Evolutionary conservation across 2,888 invertebrate genomes (phyloP), one percentile per base, ranked within the genome.

Genomic region (Catocala sponsa): DNA sequence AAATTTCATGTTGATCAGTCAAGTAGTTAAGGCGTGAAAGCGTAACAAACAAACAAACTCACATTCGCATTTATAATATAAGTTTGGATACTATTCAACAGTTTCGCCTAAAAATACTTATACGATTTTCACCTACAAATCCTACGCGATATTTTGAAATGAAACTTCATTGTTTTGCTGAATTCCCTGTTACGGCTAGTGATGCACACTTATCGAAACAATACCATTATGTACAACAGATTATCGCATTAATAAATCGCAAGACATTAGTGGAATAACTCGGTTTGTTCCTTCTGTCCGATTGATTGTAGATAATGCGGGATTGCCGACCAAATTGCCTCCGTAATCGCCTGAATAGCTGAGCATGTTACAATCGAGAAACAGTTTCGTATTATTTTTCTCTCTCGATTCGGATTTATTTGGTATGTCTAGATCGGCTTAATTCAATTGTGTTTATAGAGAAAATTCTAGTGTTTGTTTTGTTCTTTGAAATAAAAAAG

Each of bases 271-370:
- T 51, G 71, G 80, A 88, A 88, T 86, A 89, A 87, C 85, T 90
- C 83, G 73, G 85, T 74, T 82, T 83, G 80, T 86, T 87, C 84
- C 82, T 83, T 87, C 90, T 90, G 90, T 90, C 82, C 89, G 87
- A 92, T 92, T 90, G 91, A 92, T 92, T 87, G 90, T 84, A 85
- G 88, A 91, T 91, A 88, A 91, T 91, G 88, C 85, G 82, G 83
- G 81, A 83, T 85, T 87, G 84, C 83, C 81, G 74, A 77, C 84
- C 82, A 86, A 88, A 90, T 87, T 88, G 85, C 86, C 82, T 84
- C 84, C 78, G 72, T 78, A 77, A 74, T 67, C 74, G 64, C 65
- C 64, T 70, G 75, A 76, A 78, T 78, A 76, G 77, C 68, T 76
- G 33, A 54, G 15, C 42, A 65, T 54, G 50, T 60, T 57, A 67